Percentiles rank a stretch among this genome's conserved stretches.
Conservation (phyloP, 1,140 invertebrate species). For the Ips nitidus region DNA sequence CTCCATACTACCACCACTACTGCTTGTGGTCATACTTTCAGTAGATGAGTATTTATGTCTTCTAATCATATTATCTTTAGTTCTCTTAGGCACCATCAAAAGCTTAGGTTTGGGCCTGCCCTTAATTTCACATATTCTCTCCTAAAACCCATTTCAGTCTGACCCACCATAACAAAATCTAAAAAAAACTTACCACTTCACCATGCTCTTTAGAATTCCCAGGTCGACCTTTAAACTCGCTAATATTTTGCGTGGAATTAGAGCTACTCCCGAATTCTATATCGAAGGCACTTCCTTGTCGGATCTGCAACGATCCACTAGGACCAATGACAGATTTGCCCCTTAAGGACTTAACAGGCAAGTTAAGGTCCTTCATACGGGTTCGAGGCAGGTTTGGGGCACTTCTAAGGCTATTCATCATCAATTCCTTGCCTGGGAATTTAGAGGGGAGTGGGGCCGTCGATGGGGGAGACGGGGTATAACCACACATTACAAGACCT, state of each 20-base stretch:
- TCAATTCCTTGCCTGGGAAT: slow-evolving; percentile 71
- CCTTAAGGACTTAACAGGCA: slow-evolving; percentile 64
- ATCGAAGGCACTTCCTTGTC: slow-evolving; percentile 56
- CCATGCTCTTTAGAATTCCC: slow-evolving; percentile 41
- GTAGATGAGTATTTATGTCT: slow-evolving; percentile 77
- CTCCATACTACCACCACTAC: slow-evolving; percentile 82
- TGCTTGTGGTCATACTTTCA: slow-evolving; percentile 82
- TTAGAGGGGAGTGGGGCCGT: slow-evolving; percentile 78
- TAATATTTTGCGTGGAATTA: slow-evolving; percentile 44
- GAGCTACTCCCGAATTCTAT: slow-evolving; percentile 49
- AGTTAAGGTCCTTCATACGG: slow-evolving; percentile 67
- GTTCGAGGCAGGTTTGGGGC: slow-evolving; percentile 73
- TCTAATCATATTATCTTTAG: slow-evolving; percentile 62
- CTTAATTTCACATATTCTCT: slow-evolving; percentile 60
- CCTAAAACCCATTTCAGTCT: slow-evolving; percentile 15
- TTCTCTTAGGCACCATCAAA: slow-evolving; percentile 69
- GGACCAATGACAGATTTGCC: slow-evolving; percentile 63
- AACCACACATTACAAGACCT: slow-evolving; percentile 56
- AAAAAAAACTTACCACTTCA: slow-evolving; percentile 44
- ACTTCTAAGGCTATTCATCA: slow-evolving; percentile 75
- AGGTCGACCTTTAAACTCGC: slow-evolving; percentile 53
- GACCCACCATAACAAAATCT: not conserved
- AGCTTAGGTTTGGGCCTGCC: slow-evolving; percentile 64
- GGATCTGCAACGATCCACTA: slow-evolving; percentile 58
- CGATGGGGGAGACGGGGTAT: slow-evolving; percentile 75